phyloP scores from a whole-genome alignment of 2,113 vertebrate species.

The Alectura lathami region DNA sequence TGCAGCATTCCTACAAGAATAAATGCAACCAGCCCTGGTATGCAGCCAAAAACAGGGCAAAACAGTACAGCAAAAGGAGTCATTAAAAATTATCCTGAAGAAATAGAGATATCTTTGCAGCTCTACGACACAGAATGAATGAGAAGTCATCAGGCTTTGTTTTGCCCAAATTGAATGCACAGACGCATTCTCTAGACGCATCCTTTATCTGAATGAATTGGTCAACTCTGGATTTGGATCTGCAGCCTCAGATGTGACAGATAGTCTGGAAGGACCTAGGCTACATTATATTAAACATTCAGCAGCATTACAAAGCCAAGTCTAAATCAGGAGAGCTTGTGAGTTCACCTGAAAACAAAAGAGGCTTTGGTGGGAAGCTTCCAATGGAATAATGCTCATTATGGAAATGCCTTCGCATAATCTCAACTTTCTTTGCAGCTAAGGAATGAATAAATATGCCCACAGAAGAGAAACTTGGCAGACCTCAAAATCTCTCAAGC shows the following conservation, averaged over 20 bases:
- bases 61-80: not conserved
- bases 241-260: not conserved
- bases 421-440: slow-evolving; percentile 50
- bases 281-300: not conserved
- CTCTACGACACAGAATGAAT: not conserved
- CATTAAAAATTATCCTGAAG: not conserved
- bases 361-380: slow-evolving; percentile 37
- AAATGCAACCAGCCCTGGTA: not conserved
- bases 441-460: slow-evolving; percentile 33
- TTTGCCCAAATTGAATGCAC: not conserved
- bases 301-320: not conserved
- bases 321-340: not conserved
- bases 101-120: not conserved
- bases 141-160: not conserved
- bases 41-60: not conserved
- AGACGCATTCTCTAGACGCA: not conserved
- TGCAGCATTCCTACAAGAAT: not conserved
- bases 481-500: slow-evolving; percentile 34
- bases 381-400: slow-evolving; percentile 55
- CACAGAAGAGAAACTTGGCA: slow-evolving; percentile 65
- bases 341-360: slow-evolving; percentile 25
- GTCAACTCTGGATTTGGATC: not conserved
- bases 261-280: not conserved
- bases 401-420: slow-evolving; percentile 59
- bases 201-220: not conserved